These are phyloP conservation scores for Patella pellucida DNA, from an alignment of 2,888 invertebrate species.

Conservation along the genomic window DNA sequence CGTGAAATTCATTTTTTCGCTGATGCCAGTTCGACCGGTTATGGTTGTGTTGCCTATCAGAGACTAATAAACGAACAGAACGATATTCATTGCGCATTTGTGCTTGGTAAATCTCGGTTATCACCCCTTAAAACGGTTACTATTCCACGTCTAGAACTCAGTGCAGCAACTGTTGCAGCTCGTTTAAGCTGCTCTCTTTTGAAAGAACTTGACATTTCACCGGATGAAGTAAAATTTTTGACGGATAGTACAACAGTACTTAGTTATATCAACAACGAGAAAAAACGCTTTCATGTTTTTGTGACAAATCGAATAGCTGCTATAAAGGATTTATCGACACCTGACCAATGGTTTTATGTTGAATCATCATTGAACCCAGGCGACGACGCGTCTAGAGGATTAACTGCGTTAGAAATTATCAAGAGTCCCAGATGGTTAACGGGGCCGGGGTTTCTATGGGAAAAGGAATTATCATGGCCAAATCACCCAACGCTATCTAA, in stretches of 20 bases:
- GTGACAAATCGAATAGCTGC: conserved; percentile 17
- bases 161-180: conserved; percentile 17
- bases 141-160: conserved; percentile 21
- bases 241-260: conserved; percentile 13
- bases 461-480: conserved; percentile 13
- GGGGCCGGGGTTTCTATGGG: too few relatives aligned
- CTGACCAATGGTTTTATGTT: conserved; percentile 10
- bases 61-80: not conserved
- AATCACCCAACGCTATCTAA: not conserved
- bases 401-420: too few relatives aligned
- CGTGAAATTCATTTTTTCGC: too few relatives aligned
- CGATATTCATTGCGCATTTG: conserved; percentile 18
- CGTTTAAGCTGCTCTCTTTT: not conserved
- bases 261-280: conserved; percentile 13
- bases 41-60: conserved; percentile 20
- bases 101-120: conserved; percentile 17
- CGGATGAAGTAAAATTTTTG: conserved; percentile 11
- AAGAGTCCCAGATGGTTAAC: too few relatives aligned
- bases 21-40: not conserved
- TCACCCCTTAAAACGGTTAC: conserved; percentile 17
- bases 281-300: conserved; percentile 17
- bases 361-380: conserved; percentile 5
- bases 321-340: not conserved
- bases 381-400: conserved; percentile 10
- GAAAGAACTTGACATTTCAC: conserved; percentile 5